phyloP scores from a whole-genome alignment of 2,797 vertebrate species.

The Brotula barbata region DNA sequence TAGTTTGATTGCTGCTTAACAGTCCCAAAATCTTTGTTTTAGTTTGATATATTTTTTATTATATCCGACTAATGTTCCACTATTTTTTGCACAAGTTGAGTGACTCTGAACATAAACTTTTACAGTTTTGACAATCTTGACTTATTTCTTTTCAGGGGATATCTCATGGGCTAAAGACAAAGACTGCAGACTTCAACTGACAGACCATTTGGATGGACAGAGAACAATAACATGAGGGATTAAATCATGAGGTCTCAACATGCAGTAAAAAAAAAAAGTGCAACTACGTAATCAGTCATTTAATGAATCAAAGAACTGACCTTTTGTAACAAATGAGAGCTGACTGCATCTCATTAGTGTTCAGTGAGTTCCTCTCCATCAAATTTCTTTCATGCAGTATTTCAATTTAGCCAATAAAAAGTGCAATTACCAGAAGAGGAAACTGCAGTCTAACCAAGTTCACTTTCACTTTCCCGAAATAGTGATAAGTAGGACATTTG shows the following conservation, averaged over 20 bases:
- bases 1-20: no score
- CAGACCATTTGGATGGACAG: conserved; percentile 14
- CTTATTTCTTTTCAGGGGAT: conserved; percentile 83
- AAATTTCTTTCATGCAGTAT: no score
- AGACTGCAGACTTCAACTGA: neutral
- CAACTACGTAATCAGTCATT: conserved; percentile 21
- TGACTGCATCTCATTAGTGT: conserved; percentile 15
- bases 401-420: no score
- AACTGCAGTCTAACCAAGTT: no score
- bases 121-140: neutral
- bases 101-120: no score
- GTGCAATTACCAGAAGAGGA: no score
- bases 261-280: conserved; percentile 14
- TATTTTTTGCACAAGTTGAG: no score
- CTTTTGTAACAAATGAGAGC: conserved; percentile 27
- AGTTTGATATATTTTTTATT: no score
- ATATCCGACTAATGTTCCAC: no score
- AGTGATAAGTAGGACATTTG: neutral
- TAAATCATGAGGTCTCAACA: neutral
- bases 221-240: conserved; percentile 8
- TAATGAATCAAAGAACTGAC: conserved; percentile 52
- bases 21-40: no score
- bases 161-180: conserved; percentile 90
- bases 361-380: conserved; percentile 23
- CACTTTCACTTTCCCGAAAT: neutral